Conservation (phyloP, 2,797 vertebrate species). For the Zalophus californianus region DNA sequence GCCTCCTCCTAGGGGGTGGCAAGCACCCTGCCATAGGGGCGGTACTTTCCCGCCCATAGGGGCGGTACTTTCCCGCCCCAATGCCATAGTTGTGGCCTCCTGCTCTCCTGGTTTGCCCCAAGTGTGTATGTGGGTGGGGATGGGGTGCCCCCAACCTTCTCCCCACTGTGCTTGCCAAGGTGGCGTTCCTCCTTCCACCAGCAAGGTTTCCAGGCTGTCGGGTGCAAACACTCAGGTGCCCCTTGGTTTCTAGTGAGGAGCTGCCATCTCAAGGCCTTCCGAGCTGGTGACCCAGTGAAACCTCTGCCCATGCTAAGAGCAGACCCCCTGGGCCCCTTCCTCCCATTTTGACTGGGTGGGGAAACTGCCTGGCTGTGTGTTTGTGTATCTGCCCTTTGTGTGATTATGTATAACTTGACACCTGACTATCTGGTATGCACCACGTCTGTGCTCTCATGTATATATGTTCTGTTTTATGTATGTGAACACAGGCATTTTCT, state of each 20-base stretch:
- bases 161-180: background rate
- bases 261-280: background rate
- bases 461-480: background rate
- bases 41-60: background rate
- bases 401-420: background rate
- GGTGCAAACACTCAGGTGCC: rapidly evolving
- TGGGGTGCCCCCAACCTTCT: background rate
- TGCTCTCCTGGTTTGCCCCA: background rate
- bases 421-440: background rate
- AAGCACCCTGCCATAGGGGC: background rate
- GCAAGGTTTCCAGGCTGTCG: background rate
- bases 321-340: background rate
- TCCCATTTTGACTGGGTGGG: background rate
- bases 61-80: background rate
- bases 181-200: background rate
- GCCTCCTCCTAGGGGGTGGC: background rate
- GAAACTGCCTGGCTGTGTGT: background rate
- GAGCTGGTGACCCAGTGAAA: background rate
- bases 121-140: too few relatives aligned
- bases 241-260: background rate
- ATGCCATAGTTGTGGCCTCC: background rate
- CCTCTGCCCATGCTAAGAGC: background rate
- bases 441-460: background rate
- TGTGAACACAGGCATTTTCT: background rate
- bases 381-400: background rate